These are phyloP conservation scores for Coenobita brevimanus DNA, from an alignment of 1,140 invertebrate species.

Conservation along the genomic window DNA sequence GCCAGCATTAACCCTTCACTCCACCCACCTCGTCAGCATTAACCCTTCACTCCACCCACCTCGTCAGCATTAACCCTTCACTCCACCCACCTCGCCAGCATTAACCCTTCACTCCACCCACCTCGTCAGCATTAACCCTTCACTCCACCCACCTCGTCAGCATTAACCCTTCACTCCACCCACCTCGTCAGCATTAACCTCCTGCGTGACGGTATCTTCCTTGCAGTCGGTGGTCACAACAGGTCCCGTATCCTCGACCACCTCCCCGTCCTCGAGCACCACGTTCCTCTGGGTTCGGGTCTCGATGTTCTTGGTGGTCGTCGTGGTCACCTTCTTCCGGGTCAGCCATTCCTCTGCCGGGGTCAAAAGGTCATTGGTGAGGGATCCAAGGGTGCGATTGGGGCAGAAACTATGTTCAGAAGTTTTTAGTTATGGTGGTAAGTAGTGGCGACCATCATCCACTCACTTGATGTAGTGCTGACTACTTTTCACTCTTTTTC, in stretches of 20 bases:
- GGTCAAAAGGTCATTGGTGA: not conserved
- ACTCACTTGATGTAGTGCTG: no score
- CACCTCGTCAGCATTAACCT: conserved; percentile 76
- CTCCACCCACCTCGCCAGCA: not conserved
- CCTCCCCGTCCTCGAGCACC: conserved; percentile 87
- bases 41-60: not conserved
- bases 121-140: not conserved
- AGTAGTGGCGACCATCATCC: no score
- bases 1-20: not conserved
- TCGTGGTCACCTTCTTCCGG: conserved; percentile 89
- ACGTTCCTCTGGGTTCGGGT: conserved; percentile 90
- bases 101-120: not conserved
- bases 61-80: not conserved
- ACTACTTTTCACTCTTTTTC: no score
- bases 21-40: not conserved
- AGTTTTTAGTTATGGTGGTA: no score
- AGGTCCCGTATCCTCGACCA: conserved; percentile 90
- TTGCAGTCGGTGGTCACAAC: conserved; percentile 91
- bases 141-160: no score
- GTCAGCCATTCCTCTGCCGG: conserved; percentile 91
- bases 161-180: conserved; percentile 54
- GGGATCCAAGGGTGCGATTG: no score
- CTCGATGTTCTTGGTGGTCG: conserved; percentile 90
- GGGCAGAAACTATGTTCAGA: no score
- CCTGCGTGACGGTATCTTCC: conserved; percentile 90